phyloP scores from a whole-genome alignment of 2,113 vertebrate species.

The Hymenochirus boettgeri region DNA sequence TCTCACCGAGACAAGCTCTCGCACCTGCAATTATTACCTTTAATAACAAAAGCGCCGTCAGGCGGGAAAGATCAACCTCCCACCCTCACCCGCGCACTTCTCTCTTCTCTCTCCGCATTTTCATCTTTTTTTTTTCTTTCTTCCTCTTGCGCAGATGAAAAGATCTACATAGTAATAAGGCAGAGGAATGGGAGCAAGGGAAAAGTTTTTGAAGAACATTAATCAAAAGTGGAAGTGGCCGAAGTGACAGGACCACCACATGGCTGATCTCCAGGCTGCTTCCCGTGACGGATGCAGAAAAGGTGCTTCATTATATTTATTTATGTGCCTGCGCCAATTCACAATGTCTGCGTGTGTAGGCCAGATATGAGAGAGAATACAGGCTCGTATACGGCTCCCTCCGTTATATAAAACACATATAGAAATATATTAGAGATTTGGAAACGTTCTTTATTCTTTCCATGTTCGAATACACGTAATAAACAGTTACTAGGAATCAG shows the following conservation, averaged over 20 bases:
- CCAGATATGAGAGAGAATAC: too few species aligned
- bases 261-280: not conserved
- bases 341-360: too few species aligned
- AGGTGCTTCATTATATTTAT: constrained; percentile 38
- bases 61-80: too few species aligned
- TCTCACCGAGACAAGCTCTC: constrained; percentile 16
- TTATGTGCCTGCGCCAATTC: constrained; percentile 33
- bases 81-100: not conserved
- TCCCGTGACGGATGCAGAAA: constrained; percentile 20
- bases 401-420: too few species aligned
- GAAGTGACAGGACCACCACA: constrained; percentile 43
- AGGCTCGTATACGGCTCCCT: too few species aligned
- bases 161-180: constrained; percentile 72
- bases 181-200: constrained; percentile 56
- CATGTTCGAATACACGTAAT: too few species aligned
- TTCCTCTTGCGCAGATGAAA: constrained; percentile 56
- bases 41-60: constrained; percentile 70
- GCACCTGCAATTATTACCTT: constrained; percentile 64
- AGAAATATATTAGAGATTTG: too few species aligned
- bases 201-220: constrained; percentile 69
- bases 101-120: constrained; percentile 47
- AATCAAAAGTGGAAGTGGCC: constrained; percentile 64
- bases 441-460: too few species aligned
- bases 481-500: too few species aligned
- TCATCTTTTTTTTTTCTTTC: constrained; percentile 19